Evolutionary conservation across 2,888 invertebrate genomes (phyloP).

Genomic region (Andrena flavipes): DNA sequence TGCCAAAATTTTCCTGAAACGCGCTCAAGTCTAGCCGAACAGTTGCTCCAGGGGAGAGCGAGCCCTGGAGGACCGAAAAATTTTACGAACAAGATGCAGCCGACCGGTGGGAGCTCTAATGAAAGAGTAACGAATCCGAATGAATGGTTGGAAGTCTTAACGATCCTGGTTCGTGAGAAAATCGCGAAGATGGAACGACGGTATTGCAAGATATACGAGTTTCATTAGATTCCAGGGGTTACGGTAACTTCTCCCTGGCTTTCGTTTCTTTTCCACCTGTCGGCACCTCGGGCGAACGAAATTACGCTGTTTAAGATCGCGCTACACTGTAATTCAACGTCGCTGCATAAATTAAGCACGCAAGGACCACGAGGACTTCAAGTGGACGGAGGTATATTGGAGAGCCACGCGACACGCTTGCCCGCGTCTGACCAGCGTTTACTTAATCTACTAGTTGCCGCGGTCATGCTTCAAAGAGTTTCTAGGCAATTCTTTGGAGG

Average conservation of each 20-base stretch:
- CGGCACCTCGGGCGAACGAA: not conserved
- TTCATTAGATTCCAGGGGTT: slow-evolving; percentile 19
- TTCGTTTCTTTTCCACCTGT: slow-evolving; percentile 2
- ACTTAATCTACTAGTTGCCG: not conserved
- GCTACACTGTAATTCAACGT: not conserved
- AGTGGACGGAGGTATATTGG: not conserved
- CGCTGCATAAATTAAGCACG: not conserved
- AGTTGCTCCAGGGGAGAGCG: not conserved
- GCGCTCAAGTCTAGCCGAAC: slow-evolving; percentile 1
- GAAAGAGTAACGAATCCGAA: slow-evolving; percentile 25
- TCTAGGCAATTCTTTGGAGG: not conserved
- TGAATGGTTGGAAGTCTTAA: slow-evolving; percentile 17
- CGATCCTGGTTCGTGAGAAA: not conserved
- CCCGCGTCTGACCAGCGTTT: not conserved
- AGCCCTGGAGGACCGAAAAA: not conserved
- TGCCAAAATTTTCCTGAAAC: slow-evolving; percentile 51
- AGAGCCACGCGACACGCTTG: not conserved
- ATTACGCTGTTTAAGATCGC: not conserved
- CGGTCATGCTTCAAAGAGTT: not conserved
- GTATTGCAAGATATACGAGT: slow-evolving; percentile 16
- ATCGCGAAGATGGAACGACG: not conserved
- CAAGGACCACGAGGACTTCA: not conserved
- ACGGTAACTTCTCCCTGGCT: not conserved
- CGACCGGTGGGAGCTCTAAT: slow-evolving; percentile 1
- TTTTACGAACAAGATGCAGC: not conserved